Evolutionary conservation across 2,113 vertebrate genomes (phyloP).

Genomic region (Danionella cerebrum): DNA sequence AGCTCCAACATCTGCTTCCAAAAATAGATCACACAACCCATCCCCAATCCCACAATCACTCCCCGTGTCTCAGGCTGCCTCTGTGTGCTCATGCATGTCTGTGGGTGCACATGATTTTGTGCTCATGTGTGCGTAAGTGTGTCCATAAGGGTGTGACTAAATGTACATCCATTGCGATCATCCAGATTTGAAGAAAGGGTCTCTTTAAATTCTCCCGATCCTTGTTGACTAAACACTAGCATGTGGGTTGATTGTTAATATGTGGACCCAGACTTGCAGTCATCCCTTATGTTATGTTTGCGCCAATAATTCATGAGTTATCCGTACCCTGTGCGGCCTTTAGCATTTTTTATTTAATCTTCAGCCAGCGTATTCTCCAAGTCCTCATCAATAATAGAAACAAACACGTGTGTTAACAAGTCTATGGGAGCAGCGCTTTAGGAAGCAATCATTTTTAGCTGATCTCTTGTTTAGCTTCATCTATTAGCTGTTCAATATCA

Average conservation of each 20-base stretch:
- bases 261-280: constrained; percentile 63
- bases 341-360: constrained; percentile 90
- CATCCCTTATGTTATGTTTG: constrained; percentile 74
- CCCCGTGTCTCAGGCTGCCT: constrained; percentile 2
- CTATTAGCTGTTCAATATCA: background rate
- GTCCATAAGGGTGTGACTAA: constrained; percentile 31
- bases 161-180: constrained; percentile 1
- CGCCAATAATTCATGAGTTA: constrained; percentile 95
- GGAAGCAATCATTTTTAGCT: background rate
- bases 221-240: background rate
- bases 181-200: background rate
- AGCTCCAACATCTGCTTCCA: constrained; percentile 3
- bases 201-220: background rate
- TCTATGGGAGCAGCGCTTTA: constrained; percentile 57
- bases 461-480: constrained; percentile 14
- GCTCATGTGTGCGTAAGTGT: constrained; percentile 57
- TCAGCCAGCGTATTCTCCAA: constrained; percentile 68
- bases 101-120: background rate
- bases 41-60: background rate
- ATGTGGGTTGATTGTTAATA: background rate
- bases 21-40: constrained; percentile 29
- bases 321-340: constrained; percentile 80
- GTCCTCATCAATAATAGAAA: constrained; percentile 83
- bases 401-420: constrained; percentile 88
- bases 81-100: constrained; percentile 19